phyloP scores from a whole-genome alignment of 1,140 invertebrate species.

The Littorina saxatilis region DNA sequence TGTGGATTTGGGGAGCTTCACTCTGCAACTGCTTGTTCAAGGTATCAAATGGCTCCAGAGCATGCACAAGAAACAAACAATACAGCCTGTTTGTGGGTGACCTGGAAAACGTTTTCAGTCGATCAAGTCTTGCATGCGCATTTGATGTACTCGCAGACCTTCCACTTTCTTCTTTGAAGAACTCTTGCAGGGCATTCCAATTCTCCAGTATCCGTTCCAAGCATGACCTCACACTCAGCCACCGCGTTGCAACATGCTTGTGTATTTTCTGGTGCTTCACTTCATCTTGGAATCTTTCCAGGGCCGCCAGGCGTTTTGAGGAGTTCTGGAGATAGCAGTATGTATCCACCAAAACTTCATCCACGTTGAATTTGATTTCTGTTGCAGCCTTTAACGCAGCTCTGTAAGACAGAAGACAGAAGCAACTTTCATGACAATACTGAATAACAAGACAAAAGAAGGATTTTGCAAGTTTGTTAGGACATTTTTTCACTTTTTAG shows the following conservation, averaged over 20 bases:
- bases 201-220: background rate
- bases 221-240: background rate
- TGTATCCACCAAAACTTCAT: background rate
- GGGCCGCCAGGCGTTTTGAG: background rate
- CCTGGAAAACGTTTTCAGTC: background rate
- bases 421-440: no score
- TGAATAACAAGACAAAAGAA: no score
- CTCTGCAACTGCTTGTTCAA: background rate
- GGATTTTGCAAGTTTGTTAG: no score
- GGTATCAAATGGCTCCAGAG: background rate
- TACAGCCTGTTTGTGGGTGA: conserved; percentile 10
- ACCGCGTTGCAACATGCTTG: conserved; percentile 14
- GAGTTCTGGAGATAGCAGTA: background rate
- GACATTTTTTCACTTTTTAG: no score
- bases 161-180: conserved; percentile 6
- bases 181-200: conserved; percentile 17
- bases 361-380: background rate
- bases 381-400: background rate
- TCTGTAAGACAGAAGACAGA: background rate
- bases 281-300: background rate
- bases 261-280: background rate
- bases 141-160: background rate
- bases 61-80: background rate
- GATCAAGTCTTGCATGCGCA: background rate
- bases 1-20: background rate